Evolutionary conservation across 2,888 invertebrate genomes (phyloP).

Genomic region (Hofmannophila pseudospretella): DNA sequence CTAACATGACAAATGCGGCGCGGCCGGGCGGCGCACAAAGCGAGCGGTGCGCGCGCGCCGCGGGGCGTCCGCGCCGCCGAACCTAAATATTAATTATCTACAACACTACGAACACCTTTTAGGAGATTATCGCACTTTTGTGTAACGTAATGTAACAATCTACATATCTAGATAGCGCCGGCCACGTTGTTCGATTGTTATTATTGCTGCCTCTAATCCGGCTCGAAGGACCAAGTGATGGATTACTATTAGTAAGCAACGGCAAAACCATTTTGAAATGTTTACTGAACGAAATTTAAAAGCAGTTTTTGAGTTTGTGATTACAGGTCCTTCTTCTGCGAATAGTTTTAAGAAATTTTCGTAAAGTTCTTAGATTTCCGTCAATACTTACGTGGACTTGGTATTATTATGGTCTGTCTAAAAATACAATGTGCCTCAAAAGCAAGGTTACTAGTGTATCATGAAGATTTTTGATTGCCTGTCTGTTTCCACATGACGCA

Average conservation of each 20-base stretch:
- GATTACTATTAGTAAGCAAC: too few species aligned
- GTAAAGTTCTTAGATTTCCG: too few species aligned
- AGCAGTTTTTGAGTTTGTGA: too few species aligned
- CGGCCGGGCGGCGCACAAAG: slow-evolving; percentile 48
- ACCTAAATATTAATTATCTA: slow-evolving; percentile 76
- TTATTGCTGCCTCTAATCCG: slow-evolving; percentile 10
- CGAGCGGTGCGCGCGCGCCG: slow-evolving; percentile 54
- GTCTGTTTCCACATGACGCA: slow-evolving; percentile 1
- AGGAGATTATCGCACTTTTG: slow-evolving; percentile 69
- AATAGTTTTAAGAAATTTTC: too few species aligned
- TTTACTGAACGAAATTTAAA: too few species aligned
- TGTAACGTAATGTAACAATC: slow-evolving; percentile 55
- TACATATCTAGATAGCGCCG: slow-evolving; percentile 56
- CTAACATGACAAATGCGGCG: slow-evolving; percentile 75
- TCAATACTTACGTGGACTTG: too few species aligned
- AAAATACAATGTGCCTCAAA: too few species aligned
- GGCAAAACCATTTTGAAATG: too few species aligned
- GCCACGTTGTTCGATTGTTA: slow-evolving; percentile 12
- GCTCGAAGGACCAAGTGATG: slow-evolving; percentile 18
- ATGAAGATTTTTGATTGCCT: too few species aligned
- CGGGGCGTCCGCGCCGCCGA: slow-evolving; percentile 66
- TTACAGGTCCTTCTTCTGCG: too few species aligned
- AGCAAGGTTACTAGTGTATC: too few species aligned
- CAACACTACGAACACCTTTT: slow-evolving; percentile 71
- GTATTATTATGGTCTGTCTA: too few species aligned